A percentile compares a stretch with the other conserved stretches of the same genome.
Evolutionary conservation across 2,888 invertebrate species (phyloP).

Genomic region (Cyclophora albipunctata): DNA sequence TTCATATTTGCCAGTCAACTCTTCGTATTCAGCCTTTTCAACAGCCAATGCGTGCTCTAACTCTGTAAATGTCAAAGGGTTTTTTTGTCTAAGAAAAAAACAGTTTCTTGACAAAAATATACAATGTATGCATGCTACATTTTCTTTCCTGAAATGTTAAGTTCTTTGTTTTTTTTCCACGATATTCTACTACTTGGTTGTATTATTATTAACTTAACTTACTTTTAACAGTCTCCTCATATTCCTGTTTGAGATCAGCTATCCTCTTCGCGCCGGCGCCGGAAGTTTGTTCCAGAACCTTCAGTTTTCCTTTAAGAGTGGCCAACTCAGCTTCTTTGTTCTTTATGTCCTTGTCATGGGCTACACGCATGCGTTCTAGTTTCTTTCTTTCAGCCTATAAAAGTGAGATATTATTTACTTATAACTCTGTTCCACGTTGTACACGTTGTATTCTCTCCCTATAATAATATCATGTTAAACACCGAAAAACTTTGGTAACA

Average conservation of each 20-base stretch:
- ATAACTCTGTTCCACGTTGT: too few relatives aligned
- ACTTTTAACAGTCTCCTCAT: slow-evolving; percentile 81
- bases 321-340: slow-evolving; percentile 86
- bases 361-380: slow-evolving; percentile 78
- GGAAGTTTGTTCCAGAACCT: slow-evolving; percentile 77
- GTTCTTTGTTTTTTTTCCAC: too few relatives aligned
- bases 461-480: background rate
- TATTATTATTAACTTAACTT: slow-evolving; percentile 47
- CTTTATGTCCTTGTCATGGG: slow-evolving; percentile 83
- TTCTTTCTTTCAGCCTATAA: slow-evolving; percentile 79
- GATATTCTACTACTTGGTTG: too few relatives aligned
- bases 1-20: slow-evolving; percentile 88
- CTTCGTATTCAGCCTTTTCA: slow-evolving; percentile 84
- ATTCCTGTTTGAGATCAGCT: slow-evolving; percentile 80
- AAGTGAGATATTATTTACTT: slow-evolving; percentile 1
- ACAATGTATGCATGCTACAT: too few relatives aligned
- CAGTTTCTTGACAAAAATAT: too few relatives aligned
- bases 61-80: slow-evolving; percentile 56
- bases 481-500: background rate
- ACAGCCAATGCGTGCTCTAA: slow-evolving; percentile 79
- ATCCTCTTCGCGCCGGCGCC: slow-evolving; percentile 78
- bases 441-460: too few relatives aligned
- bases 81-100: too few relatives aligned
- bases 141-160: too few relatives aligned
- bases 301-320: slow-evolving; percentile 83